These are phyloP conservation scores for Sesia apiformis DNA, from an alignment of 2,888 invertebrate species.

Conservation along the genomic window DNA sequence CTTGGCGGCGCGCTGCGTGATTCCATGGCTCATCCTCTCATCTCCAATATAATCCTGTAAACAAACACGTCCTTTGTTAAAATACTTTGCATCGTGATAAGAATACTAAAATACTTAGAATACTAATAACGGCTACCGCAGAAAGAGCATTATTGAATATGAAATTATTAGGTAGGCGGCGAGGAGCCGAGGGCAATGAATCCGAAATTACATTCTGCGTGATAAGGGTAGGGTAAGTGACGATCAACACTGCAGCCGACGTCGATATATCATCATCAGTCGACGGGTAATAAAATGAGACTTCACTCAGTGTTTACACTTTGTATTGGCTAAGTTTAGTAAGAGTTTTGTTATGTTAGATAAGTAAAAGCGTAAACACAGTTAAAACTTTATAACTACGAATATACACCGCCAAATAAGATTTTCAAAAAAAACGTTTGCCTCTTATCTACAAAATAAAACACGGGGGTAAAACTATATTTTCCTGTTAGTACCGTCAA, in stretches of 20 bases:
- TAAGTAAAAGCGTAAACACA: too few relatives aligned
- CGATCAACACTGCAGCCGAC: constrained; percentile 67
- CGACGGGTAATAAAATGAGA: too few relatives aligned
- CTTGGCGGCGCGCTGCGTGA: constrained; percentile 74
- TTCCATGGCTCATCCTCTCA: constrained; percentile 73
- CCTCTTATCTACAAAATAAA: not conserved
- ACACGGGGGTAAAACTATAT: not conserved
- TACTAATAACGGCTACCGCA: not conserved
- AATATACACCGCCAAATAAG: too few relatives aligned
- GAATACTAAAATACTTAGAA: too few relatives aligned
- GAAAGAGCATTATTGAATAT: not conserved
- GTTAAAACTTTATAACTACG: too few relatives aligned
- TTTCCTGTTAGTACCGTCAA: not conserved
- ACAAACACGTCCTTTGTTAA: constrained; percentile 14
- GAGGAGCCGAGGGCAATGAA: constrained; percentile 39
- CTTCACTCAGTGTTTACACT: too few relatives aligned
- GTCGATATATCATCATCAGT: constrained; percentile 67
- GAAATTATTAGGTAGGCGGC: constrained; percentile 4
- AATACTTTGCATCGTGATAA: too few relatives aligned
- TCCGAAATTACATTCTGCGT: constrained; percentile 47
- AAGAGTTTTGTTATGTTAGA: too few relatives aligned
- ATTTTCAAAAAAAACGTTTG: too few relatives aligned
- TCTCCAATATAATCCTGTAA: constrained; percentile 54
- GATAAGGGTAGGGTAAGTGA: constrained; percentile 72
- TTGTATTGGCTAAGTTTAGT: too few relatives aligned